Percentiles rank a stretch among this genome's conserved stretches.
These are phyloP conservation scores for Caenorhabditis japonica DNA, from an alignment of 2,888 invertebrate species.

Conservation along the genomic window DNA sequence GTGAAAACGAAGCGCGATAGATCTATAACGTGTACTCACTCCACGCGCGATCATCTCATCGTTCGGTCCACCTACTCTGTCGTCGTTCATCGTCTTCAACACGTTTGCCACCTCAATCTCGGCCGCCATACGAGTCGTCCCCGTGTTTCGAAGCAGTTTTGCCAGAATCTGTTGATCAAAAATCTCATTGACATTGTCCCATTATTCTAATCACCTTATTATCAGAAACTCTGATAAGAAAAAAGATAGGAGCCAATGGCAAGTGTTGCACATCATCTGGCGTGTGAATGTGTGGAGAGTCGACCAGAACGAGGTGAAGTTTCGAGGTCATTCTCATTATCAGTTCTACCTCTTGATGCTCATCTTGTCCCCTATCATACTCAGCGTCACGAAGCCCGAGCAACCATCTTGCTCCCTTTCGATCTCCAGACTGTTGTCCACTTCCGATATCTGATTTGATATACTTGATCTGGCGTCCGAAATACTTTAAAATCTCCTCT, in stretches of 20 bases:
- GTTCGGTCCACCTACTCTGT: constrained; percentile 52
- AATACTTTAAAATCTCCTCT: constrained; percentile 56
- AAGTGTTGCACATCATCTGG: constrained; percentile 60
- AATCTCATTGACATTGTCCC: no score
- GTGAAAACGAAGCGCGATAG: no score
- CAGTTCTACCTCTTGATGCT: constrained; percentile 49
- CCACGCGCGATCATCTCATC: constrained; percentile 31
- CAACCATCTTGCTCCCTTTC: constrained; percentile 40
- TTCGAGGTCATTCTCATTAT: constrained; percentile 63
- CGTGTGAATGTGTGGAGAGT: constrained; percentile 64
- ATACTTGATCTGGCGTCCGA: constrained; percentile 48
- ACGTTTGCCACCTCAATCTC: constrained; percentile 51
- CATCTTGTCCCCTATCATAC: constrained; percentile 42
- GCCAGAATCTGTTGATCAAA: constrained; percentile 54
- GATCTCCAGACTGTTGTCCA: constrained; percentile 35
- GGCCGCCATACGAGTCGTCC: constrained; percentile 47
- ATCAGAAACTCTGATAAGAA: constrained; percentile 63
- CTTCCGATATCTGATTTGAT: constrained; percentile 52
- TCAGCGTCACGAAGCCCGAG: constrained; percentile 42
- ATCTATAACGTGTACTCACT: no score
- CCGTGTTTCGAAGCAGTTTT: constrained; percentile 46
- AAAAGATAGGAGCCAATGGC: constrained; percentile 62
- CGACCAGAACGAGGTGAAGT: constrained; percentile 58
- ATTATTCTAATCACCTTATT: constrained; percentile 63
- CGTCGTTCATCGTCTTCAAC: constrained; percentile 54